Conservation (phyloP, 2,888 invertebrate species). For the Thecophora atra region DNA sequence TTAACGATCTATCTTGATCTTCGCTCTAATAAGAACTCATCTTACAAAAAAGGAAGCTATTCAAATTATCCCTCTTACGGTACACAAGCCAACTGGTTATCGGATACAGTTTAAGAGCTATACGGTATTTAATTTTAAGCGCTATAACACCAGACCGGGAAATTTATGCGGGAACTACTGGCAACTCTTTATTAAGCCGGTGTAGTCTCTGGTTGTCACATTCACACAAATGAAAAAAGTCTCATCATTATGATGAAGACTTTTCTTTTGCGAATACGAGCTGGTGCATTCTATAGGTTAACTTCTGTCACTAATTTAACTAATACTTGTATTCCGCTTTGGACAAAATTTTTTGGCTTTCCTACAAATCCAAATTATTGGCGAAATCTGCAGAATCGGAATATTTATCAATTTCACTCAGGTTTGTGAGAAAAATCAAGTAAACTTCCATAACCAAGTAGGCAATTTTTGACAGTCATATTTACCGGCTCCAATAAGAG, state of each 20-base stretch:
- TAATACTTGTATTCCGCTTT: not conserved
- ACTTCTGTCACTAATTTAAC: conserved; percentile 2
- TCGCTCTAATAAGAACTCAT: no score
- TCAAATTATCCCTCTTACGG: no score
- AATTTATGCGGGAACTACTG: no score
- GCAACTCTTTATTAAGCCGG: no score
- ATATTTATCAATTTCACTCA: conserved; percentile 7
- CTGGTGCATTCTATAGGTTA: conserved; percentile 22
- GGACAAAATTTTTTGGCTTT: not conserved
- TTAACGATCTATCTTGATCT: no score
- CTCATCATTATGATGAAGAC: conserved; percentile 13
- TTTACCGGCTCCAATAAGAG: not conserved
- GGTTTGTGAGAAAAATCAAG: not conserved
- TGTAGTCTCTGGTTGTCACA: no score
- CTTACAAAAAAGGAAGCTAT: no score
- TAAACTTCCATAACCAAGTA: conserved; percentile 25
- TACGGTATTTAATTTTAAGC: no score
- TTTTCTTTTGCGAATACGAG: conserved; percentile 16
- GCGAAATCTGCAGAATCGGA: not conserved
- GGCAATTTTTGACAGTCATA: conserved; percentile 17
- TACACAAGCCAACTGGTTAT: no score
- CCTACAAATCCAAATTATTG: not conserved
- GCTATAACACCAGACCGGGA: no score
- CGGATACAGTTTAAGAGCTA: no score
- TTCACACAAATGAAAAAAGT: not conserved